phyloP scores from a whole-genome alignment of 2,888 invertebrate genomes.

The Alloplasta piceator region DNA sequence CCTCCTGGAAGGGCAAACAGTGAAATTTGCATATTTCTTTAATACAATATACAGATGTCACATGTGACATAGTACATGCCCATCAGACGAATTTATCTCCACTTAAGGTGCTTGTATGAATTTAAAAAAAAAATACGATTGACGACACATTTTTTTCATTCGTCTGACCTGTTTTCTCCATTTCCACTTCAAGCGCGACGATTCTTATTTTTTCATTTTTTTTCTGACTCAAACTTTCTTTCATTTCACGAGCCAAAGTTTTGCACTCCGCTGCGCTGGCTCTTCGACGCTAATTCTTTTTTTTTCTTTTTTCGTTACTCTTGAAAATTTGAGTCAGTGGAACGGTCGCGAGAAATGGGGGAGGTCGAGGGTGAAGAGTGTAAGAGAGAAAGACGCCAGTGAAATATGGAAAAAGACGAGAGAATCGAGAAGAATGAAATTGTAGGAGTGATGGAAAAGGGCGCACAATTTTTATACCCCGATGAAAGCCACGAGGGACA shows the following conservation, averaged over 20 bases:
- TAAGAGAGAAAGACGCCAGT: constrained; percentile 5
- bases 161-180: not conserved
- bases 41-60: no score
- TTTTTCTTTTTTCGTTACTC: constrained; percentile 5
- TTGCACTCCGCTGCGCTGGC: not conserved
- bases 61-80: no score
- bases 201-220: no score
- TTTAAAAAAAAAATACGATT: no score
- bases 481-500: constrained; percentile 66
- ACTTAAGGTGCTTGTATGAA: no score
- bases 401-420: constrained; percentile 7
- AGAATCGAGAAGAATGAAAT: constrained; percentile 21
- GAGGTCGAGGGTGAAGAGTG: not conserved
- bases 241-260: not conserved
- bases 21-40: no score
- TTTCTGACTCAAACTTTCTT: not conserved
- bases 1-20: no score
- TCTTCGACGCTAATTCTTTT: not conserved
- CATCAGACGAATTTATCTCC: no score
- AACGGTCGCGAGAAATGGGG: constrained; percentile 3
- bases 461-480: constrained; percentile 47
- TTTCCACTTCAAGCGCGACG: not conserved
- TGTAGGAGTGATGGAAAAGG: not conserved
- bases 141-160: no score
- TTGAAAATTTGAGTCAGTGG: constrained; percentile 51